Evolutionary conservation across 2,797 vertebrate genomes (phyloP).

Genomic region (Streptopelia turtur): DNA sequence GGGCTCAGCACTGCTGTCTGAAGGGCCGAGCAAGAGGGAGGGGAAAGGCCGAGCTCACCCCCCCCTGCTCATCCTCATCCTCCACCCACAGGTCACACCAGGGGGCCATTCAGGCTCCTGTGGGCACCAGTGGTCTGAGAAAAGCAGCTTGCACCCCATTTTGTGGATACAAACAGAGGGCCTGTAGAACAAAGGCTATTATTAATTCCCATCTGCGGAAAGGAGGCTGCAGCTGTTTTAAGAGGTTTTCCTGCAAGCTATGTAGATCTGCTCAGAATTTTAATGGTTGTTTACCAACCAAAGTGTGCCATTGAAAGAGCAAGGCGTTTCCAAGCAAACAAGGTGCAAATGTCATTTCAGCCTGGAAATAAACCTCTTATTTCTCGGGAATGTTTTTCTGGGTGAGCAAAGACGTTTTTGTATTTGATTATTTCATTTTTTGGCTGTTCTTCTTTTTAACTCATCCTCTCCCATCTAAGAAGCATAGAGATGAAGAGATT

Average conservation of each 20-base stretch:
- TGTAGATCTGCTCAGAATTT: constrained; percentile 76
- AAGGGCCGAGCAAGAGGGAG: neutral
- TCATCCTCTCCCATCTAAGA: neutral
- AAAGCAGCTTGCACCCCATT: constrained; percentile 44
- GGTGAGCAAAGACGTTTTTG: neutral
- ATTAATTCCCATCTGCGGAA: constrained; percentile 80
- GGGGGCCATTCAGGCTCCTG: constrained; percentile 31
- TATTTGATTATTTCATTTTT: neutral
- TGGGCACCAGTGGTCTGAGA: constrained; percentile 47
- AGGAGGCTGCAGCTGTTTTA: constrained; percentile 72
- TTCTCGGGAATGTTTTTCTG: constrained; percentile 7
- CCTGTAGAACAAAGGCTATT: constrained; percentile 75
- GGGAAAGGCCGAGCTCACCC: neutral
- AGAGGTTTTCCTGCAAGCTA: constrained; percentile 72
- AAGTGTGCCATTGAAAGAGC: constrained; percentile 50
- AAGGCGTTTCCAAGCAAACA: constrained; percentile 56
- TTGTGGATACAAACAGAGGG: constrained; percentile 58
- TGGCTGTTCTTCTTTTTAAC: constrained; percentile 4
- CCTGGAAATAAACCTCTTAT: constrained; percentile 37
- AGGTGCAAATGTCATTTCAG: constrained; percentile 34
- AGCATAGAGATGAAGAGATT: neutral
- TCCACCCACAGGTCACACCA: constrained; percentile 46
- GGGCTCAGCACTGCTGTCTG: rapidly evolving
- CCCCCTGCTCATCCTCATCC: neutral
- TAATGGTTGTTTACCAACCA: constrained; percentile 71